phyloP scores from a whole-genome alignment of 1,140 invertebrate genomes.

The Penaeus indicus region DNA sequence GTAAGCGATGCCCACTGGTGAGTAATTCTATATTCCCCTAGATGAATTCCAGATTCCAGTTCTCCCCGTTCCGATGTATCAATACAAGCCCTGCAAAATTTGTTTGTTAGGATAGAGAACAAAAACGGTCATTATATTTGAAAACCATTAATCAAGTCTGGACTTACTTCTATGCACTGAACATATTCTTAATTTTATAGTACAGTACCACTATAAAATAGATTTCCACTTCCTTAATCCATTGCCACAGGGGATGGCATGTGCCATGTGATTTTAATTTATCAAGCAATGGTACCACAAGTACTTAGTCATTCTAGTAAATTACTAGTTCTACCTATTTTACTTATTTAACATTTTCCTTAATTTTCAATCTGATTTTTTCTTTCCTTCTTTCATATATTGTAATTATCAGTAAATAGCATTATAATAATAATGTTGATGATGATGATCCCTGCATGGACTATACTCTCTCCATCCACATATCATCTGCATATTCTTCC shows the following conservation, averaged over 20 bases:
- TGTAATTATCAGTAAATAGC: too few species aligned
- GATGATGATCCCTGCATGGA: too few species aligned
- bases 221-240: too few species aligned
- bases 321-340: not conserved
- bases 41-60: slow-evolving; percentile 79
- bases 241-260: too few species aligned
- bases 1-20: slow-evolving; percentile 85
- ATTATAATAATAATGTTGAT: too few species aligned
- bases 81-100: slow-evolving; percentile 41
- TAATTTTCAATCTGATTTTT: too few species aligned
- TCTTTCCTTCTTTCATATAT: too few species aligned
- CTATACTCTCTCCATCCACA: too few species aligned
- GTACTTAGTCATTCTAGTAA: not conserved
- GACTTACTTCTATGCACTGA: not conserved
- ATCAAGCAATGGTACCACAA: too few species aligned
- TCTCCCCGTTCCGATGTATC: slow-evolving; percentile 79
- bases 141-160: not conserved
- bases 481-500: not conserved
- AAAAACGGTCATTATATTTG: not conserved
- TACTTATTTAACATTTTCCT: too few species aligned
- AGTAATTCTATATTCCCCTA: slow-evolving; percentile 89
- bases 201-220: not conserved
- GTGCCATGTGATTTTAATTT: not conserved
- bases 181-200: not conserved
- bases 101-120: not conserved